Percentiles rank a stretch among this genome's conserved stretches.
These are phyloP conservation scores for Stigmatopora nigra DNA, from an alignment of 2,113 vertebrate species.

Conservation along the genomic window DNA sequence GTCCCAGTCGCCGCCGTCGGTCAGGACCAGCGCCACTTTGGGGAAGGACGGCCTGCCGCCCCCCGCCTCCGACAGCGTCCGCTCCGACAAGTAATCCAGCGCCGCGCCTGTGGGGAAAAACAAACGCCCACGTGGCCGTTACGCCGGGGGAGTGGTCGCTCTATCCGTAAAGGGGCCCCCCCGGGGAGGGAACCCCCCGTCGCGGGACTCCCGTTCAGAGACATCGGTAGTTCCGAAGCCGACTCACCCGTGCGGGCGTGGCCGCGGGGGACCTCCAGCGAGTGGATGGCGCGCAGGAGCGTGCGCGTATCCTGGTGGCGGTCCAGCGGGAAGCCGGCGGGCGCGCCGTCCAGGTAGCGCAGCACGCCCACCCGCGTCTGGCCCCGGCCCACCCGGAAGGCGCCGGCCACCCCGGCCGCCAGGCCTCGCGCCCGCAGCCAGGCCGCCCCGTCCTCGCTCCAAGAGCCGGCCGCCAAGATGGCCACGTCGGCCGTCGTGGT, in stretches of 20 bases:
- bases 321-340: constrained; percentile 84
- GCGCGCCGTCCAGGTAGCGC: constrained; percentile 81
- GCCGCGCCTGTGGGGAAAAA: constrained; percentile 74
- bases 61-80: constrained; percentile 76
- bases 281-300: constrained; percentile 80
- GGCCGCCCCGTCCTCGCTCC: constrained; percentile 82
- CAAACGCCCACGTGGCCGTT: too few relatives aligned
- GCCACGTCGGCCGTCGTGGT: constrained; percentile 81
- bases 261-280: constrained; percentile 83
- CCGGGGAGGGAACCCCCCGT: too few relatives aligned
- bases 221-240: too few relatives aligned
- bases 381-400: constrained; percentile 86
- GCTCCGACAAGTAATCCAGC: constrained; percentile 78
- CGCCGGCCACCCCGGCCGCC: constrained; percentile 76
- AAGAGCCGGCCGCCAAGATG: constrained; percentile 89
- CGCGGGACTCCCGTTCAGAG: too few relatives aligned
- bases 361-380: constrained; percentile 86
- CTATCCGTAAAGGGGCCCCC: too few relatives aligned
- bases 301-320: constrained; percentile 72
- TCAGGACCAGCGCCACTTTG: constrained; percentile 88
- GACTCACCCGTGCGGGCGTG: constrained; percentile 80
- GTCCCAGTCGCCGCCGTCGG: constrained; percentile 84
- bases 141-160: too few relatives aligned
- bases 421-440: constrained; percentile 84
- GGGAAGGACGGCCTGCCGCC: constrained; percentile 85